phyloP scores from a whole-genome alignment of 1,140 invertebrate genomes.

The Bombus consobrinus region DNA sequence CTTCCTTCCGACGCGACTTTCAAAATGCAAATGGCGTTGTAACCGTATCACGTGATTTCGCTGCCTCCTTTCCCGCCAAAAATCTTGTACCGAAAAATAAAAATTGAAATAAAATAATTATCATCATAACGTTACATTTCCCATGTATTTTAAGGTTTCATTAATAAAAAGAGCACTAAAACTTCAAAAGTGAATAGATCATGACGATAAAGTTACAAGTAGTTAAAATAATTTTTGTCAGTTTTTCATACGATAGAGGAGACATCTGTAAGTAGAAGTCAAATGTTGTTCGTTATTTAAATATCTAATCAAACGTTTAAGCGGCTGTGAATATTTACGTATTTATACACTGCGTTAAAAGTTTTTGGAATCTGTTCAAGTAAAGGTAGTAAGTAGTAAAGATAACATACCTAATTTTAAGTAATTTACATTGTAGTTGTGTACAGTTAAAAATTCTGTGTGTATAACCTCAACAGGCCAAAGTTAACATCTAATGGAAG shows the following conservation, averaged over 20 bases:
- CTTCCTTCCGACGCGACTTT: too few species aligned
- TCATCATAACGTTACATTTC: not conserved
- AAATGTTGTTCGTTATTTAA: conserved; percentile 19
- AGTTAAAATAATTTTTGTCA: not conserved
- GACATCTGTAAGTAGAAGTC: conserved; percentile 8
- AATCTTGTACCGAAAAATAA: not conserved
- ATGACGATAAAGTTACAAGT: not conserved
- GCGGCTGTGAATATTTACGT: conserved; percentile 24
- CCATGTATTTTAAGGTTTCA: not conserved
- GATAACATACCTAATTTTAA: not conserved
- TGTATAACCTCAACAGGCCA: conserved; percentile 24
- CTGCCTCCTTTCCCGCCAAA: not conserved
- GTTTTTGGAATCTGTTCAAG: conserved; percentile 5
- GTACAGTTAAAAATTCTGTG: not conserved
- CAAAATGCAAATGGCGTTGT: not conserved
- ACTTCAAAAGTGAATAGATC: too few species aligned
- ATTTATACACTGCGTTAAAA: not conserved
- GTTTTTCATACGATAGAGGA: not conserved
- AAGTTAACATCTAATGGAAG: not conserved
- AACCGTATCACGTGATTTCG: not conserved
- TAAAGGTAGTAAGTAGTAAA: conserved; percentile 3
- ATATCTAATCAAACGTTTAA: conserved; percentile 6
- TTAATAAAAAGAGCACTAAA: not conserved
- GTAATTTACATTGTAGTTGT: not conserved
- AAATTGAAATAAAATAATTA: conserved; percentile 1